These are phyloP conservation scores for Phoxinus dragarum DNA, from an alignment of 2,797 vertebrate genomes.

Conservation along the genomic window DNA sequence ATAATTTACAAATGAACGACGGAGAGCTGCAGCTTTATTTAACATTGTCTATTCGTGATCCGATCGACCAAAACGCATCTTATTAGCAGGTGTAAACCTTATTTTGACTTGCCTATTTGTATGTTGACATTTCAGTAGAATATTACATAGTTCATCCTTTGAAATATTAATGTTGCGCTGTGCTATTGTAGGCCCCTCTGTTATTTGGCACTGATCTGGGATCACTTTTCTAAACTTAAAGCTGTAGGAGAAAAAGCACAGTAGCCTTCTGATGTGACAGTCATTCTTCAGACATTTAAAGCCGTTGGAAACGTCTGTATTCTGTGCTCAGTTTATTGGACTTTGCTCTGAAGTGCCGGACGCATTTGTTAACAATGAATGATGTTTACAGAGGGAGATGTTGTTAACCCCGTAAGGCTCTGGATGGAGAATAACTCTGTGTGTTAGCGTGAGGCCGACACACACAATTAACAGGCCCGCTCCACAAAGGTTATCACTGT, in stretches of 20 bases:
- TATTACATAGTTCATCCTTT: conserved; percentile 39
- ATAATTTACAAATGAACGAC: no score
- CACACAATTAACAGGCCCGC: conserved; percentile 74
- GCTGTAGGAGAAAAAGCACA: not conserved
- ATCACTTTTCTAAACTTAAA: conserved; percentile 28
- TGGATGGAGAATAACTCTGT: not conserved
- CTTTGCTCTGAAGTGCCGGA: not conserved
- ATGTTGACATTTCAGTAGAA: not conserved
- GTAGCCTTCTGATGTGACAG: not conserved
- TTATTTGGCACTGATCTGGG: conserved; percentile 8
- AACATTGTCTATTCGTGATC: no score
- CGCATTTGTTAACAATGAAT: conserved; percentile 57
- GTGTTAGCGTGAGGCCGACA: not conserved
- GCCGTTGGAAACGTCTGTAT: not conserved
- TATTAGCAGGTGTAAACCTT: not conserved
- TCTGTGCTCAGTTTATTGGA: not conserved
- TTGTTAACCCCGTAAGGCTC: not conserved
- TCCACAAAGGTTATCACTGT: conserved; percentile 78
- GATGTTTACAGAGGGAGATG: conserved; percentile 64
- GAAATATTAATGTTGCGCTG: conserved; percentile 70
- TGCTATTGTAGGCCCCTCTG: conserved; percentile 49
- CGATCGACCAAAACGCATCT: no score
- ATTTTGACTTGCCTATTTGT: not conserved
- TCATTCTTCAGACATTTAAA: not conserved
- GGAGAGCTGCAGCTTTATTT: no score